A percentile compares a stretch with the other conserved stretches of the same genome.
phyloP scores from a whole-genome alignment of 2,888 invertebrate species.

The Synanthedon myopaeformis region DNA sequence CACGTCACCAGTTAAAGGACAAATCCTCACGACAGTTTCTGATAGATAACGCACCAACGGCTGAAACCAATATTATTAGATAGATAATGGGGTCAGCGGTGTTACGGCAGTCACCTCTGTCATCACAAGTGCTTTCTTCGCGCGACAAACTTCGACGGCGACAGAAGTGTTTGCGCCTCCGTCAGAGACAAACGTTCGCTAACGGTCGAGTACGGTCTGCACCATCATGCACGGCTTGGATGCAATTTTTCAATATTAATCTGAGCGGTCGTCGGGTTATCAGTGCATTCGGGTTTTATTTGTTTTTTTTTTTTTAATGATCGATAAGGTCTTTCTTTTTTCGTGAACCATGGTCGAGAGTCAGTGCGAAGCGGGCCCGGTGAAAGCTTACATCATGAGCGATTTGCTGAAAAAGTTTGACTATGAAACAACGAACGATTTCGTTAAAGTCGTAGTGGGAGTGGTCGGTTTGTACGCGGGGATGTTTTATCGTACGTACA shows the following conservation, averaged over 20 bases:
- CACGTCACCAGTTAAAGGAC: too few species aligned
- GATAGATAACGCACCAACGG: neutral
- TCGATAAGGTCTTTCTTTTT: conserved; percentile 16
- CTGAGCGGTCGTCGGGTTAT: conserved; percentile 44
- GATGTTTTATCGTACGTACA: conserved; percentile 50
- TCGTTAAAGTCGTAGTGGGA: conserved; percentile 42
- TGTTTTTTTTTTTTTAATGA: conserved; percentile 11
- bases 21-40: too few species aligned
- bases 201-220: conserved; percentile 9
- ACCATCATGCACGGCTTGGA: conserved; percentile 25
- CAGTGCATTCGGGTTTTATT: conserved; percentile 34
- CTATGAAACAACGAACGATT: conserved; percentile 46
- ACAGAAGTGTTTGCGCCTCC: conserved; percentile 15
- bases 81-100: conserved; percentile 11
- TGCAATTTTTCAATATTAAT: conserved; percentile 32
- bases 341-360: conserved; percentile 44
- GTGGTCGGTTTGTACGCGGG: conserved; percentile 53
- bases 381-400: conserved; percentile 63
- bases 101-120: conserved; percentile 1
- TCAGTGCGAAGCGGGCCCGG: conserved; percentile 47
- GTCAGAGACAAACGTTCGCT: conserved; percentile 14
- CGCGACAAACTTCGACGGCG: conserved; percentile 17
- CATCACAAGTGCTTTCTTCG: conserved; percentile 13
- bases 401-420: conserved; percentile 55
- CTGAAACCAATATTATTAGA: neutral